phyloP scores from a whole-genome alignment of 2,888 invertebrate species.

The Xestoiulus laeticollis region DNA sequence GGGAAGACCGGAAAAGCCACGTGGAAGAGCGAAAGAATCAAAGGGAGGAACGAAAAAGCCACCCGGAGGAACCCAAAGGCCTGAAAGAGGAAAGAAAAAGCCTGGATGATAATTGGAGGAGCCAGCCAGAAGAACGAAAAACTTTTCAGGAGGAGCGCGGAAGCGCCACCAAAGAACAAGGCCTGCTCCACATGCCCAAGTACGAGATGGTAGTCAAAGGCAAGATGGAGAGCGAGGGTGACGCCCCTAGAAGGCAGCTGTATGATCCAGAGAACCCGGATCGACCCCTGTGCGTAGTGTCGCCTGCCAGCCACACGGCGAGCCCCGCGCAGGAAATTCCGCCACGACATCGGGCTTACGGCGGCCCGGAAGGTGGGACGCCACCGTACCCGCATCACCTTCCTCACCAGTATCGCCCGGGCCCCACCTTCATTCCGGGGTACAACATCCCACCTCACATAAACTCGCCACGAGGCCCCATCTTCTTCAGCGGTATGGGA shows the following conservation, averaged over 20 bases:
- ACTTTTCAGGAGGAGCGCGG: not conserved
- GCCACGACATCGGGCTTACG: not conserved
- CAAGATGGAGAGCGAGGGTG: not conserved
- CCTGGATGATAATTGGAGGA: not conserved
- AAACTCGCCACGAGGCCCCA: not conserved
- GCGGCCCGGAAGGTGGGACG: not conserved
- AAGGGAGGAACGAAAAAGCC: not conserved
- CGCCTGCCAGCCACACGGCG: conserved; percentile 43
- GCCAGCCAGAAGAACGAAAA: not conserved
- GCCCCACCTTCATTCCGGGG: conserved; percentile 13
- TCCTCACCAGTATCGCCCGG: not conserved
- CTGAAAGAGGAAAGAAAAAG: not conserved
- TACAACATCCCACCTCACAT: not conserved
- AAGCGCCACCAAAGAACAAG: not conserved
- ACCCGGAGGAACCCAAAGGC: not conserved
- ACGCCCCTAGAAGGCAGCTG: conserved; percentile 5
- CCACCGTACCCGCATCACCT: not conserved
- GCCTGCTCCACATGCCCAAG: not conserved
- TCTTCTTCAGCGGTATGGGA: not conserved
- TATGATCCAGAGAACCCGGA: conserved; percentile 51
- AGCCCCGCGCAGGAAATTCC: not conserved
- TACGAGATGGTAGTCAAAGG: conserved; percentile 1
- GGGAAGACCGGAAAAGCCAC: not conserved
- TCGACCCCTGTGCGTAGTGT: conserved; percentile 47
- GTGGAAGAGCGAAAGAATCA: not conserved